Conservation (phyloP, 2,888 invertebrate species). For the Drosophila histrio region DNA sequence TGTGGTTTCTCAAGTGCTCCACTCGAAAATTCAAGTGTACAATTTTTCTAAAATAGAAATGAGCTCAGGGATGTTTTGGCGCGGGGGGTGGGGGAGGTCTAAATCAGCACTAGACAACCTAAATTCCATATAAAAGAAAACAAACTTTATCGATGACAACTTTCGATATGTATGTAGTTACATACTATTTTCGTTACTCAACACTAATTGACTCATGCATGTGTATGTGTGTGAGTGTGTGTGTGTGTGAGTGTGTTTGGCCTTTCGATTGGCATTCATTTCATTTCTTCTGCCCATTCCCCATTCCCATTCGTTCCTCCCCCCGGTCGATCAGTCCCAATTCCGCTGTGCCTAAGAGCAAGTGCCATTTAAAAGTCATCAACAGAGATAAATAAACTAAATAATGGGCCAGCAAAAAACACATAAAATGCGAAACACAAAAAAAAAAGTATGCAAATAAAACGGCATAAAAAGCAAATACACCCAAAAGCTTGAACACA, state of each 20-base stretch:
- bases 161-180: slow-evolving; percentile 6
- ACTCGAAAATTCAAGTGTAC: slow-evolving; percentile 47
- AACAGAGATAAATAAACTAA: slow-evolving; percentile 70
- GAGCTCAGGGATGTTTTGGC: slow-evolving; percentile 37
- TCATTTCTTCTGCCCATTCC: slow-evolving; percentile 1
- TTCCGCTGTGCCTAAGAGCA: slow-evolving; percentile 31
- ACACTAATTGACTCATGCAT: slow-evolving; percentile 13
- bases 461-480: slow-evolving; percentile 46
- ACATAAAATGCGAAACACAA: slow-evolving; percentile 44
- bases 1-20: slow-evolving; percentile 29
- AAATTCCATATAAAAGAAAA: not conserved
- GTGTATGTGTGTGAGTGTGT: not conserved
- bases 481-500: slow-evolving; percentile 23
- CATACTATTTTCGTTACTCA: slow-evolving; percentile 1
- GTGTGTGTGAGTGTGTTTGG: slow-evolving; percentile 19
- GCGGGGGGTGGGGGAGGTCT: too few species aligned
- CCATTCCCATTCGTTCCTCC: not conserved
- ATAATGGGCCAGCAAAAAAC: slow-evolving; percentile 61
- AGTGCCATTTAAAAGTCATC: slow-evolving; percentile 78
- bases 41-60: slow-evolving; percentile 43
- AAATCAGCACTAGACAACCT: not conserved
- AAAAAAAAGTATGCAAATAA: slow-evolving; percentile 63
- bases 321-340: not conserved
- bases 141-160: slow-evolving; percentile 17
- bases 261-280: slow-evolving; percentile 44